Conservation (phyloP, 2,888 invertebrate species). For the Philopedon plagiatum region DNA sequence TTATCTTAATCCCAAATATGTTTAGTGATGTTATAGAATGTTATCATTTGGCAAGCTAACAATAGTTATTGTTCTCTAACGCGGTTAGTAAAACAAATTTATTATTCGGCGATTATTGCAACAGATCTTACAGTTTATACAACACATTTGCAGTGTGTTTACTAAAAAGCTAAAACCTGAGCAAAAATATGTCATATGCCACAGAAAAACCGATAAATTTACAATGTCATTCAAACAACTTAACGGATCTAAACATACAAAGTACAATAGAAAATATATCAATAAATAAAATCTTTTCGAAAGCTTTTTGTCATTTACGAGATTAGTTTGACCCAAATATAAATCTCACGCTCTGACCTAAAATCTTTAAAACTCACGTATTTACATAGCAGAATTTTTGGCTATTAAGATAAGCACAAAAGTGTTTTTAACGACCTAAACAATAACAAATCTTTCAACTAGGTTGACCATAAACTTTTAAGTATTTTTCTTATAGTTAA, state of each 20-base stretch:
- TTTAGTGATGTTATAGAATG: no score
- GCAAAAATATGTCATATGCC: not conserved
- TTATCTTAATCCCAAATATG: no score
- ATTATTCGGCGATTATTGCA: not conserved
- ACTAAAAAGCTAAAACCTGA: not conserved
- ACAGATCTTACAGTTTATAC: not conserved
- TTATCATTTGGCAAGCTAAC: no score
- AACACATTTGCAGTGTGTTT: not conserved
- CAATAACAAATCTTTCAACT: conserved; percentile 35
- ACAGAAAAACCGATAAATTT: not conserved
- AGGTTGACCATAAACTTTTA: conserved; percentile 21
- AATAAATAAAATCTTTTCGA: conserved; percentile 27
- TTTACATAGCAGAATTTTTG: conserved; percentile 31
- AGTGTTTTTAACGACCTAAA: not conserved
- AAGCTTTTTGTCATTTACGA: conserved; percentile 15
- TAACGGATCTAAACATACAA: conserved; percentile 7
- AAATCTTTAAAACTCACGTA: conserved; percentile 33
- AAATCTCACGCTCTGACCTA: conserved; percentile 20
- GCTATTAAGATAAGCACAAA: conserved; percentile 25
- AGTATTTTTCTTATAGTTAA: conserved; percentile 7
- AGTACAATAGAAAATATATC: conserved; percentile 24
- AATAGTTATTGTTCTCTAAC: no score
- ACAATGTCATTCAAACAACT: not conserved
- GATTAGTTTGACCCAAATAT: conserved; percentile 30
- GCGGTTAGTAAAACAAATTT: no score